Conservation (phyloP, 2,888 invertebrate genomes). For the Acleris laterana region DNA sequence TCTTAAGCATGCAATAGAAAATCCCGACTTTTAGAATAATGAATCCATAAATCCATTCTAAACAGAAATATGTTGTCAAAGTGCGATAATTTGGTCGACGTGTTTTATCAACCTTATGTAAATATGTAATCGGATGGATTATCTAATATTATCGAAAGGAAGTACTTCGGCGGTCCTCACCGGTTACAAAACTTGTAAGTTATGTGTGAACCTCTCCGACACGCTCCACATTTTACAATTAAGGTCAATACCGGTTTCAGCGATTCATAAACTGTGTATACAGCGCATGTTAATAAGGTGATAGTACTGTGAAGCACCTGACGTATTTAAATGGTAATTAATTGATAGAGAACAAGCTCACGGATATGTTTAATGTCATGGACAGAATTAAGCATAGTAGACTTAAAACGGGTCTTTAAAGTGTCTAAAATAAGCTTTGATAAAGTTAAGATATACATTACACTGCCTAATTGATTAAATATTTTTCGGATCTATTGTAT, state of each 20-base stretch:
- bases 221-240: slow-evolving; percentile 71
- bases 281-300: slow-evolving; percentile 29
- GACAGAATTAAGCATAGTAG: too few relatives aligned
- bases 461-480: too few relatives aligned
- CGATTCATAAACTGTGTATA: slow-evolving; percentile 43
- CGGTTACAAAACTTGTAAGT: slow-evolving; percentile 35
- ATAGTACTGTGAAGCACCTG: slow-evolving; percentile 22
- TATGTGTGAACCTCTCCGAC: slow-evolving; percentile 51
- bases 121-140: background rate
- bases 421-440: too few relatives aligned
- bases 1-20: too few relatives aligned
- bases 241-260: slow-evolving; percentile 71
- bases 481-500: too few relatives aligned
- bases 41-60: too few relatives aligned
- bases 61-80: too few relatives aligned
- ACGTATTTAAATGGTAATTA: slow-evolving; percentile 13
- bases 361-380: too few relatives aligned
- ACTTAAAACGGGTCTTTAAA: too few relatives aligned
- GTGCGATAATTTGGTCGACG: background rate
- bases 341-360: background rate
- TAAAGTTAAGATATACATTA: too few relatives aligned
- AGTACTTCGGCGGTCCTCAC: background rate
- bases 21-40: too few relatives aligned
- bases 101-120: background rate
- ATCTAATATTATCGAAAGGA: background rate